Base-by-base conservation (phyloP, 2,113 vertebrate species). In the Montifringilla adamsi region DNA sequence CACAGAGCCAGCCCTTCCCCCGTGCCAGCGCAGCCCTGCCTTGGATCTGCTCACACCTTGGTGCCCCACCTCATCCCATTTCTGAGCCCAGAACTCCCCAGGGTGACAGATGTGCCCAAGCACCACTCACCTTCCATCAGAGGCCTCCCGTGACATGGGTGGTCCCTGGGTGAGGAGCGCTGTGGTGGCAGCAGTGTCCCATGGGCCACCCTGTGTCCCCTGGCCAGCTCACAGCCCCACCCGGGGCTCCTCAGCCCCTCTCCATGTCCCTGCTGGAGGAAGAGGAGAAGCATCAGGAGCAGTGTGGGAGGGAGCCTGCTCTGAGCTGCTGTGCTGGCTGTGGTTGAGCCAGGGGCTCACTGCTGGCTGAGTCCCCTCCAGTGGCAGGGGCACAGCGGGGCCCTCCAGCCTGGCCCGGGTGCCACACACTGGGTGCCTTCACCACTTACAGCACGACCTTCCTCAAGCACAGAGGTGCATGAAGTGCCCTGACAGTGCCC, bases 61-160 rank as follows among this genome's bases (percentile, higher is more conserved):
- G 8, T 52, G 7, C 20, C 27, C 26, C 41, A 52, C 10, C 53
- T 52, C 35, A 11, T 11, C 43, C 56, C 33, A 31, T 12, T 53
- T n/a, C 44, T 62, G 0, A n/a, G 50, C 12, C 35, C 2, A 1
- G 74, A 80, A 15, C 37, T 33, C 9, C 30, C 75, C 2, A 1
- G 28, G 50, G 26, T 9, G 31, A 11, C 15, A 53, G 19, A 66
- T 30, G n/a, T 83, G 70, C 47, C 46, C 23, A 26, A 4, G 23
- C 83, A 56, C 33, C 66, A n/a, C 96, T 95, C 85, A 97, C 97
- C 97, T 68, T 93, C 96, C 96, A 96, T 97, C 59, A 72, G 96
- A 82, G 83, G 74, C 39, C 46, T 94, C 79, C 90, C 0, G 75
- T 86, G 93, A 68, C 94, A 93, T 94, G 63, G 26, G 75, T 10